These are phyloP conservation scores for Xiphydria camelus DNA, from an alignment of 2,888 invertebrate genomes.

Conservation along the genomic window DNA sequence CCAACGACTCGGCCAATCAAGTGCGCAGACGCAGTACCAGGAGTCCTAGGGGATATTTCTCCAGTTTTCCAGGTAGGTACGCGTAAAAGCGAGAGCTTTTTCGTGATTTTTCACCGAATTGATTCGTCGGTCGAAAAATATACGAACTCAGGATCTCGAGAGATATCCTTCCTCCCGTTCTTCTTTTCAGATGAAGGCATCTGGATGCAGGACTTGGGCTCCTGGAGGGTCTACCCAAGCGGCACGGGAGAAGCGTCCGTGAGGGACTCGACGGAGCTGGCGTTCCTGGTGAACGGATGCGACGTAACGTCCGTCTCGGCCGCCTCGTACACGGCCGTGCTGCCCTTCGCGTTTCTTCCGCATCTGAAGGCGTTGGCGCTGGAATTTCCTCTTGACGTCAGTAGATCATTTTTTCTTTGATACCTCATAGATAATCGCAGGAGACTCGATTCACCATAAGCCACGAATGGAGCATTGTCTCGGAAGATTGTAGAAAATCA, in stretches of 20 bases:
- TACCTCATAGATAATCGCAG: too few relatives aligned
- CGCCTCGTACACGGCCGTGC: constrained; percentile 74
- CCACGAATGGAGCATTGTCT: too few relatives aligned
- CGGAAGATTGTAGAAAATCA: too few relatives aligned
- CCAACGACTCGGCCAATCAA: constrained; percentile 23
- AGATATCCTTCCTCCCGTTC: too few relatives aligned
- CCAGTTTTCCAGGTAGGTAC: constrained; percentile 43
- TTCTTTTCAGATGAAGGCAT: constrained; percentile 43
- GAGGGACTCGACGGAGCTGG: constrained; percentile 42
- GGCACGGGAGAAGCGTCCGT: constrained; percentile 26
- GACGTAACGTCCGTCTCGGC: constrained; percentile 53
- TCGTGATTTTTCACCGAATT: too few relatives aligned
- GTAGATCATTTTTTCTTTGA: too few relatives aligned
- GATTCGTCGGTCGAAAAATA: too few relatives aligned
- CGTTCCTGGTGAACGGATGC: constrained; percentile 54
- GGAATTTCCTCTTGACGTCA: constrained; percentile 79
- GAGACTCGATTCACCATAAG: too few relatives aligned
- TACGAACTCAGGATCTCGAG: too few relatives aligned
- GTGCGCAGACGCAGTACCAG: constrained; percentile 34
- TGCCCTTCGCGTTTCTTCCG: constrained; percentile 76
- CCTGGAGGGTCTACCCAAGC: constrained; percentile 36
- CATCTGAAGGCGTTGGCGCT: constrained; percentile 73
- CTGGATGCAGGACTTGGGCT: constrained; percentile 50
- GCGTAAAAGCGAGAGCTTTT: too few relatives aligned
- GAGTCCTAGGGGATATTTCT: constrained; percentile 37